A percentile compares a stretch with the other conserved stretches of the same genome.
Conservation (phyloP, 2,797 vertebrate species). For the Muscicapa striata region DNA sequence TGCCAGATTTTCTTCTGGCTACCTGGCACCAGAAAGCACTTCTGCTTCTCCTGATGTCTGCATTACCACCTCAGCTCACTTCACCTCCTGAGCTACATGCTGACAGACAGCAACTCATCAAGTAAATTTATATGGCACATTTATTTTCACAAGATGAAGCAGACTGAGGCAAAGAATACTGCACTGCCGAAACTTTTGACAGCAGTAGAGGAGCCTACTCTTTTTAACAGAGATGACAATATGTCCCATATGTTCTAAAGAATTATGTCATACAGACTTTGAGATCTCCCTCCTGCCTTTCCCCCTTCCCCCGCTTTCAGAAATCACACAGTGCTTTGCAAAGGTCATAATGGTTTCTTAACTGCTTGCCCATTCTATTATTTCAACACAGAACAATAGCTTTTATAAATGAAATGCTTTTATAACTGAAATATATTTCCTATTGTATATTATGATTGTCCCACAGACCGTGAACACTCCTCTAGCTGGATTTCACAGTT, state of each 20-base stretch:
- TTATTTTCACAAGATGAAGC: neutral
- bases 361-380: slow-evolving; percentile 20
- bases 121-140: neutral
- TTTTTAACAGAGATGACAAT: neutral
- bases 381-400: slow-evolving; percentile 33
- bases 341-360: slow-evolving; percentile 36
- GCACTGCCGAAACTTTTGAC: neutral
- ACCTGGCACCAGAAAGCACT: neutral
- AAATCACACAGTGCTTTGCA: neutral
- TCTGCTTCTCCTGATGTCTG: neutral
- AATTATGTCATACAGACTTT: rapidly evolving
- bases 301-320: rapidly evolving
- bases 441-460: slow-evolving; percentile 57
- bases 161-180: neutral
- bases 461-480: slow-evolving; percentile 37
- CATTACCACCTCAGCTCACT: neutral
- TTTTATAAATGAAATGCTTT: neutral
- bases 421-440: slow-evolving; percentile 8
- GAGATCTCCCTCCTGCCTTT: neutral
- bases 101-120: neutral
- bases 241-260: neutral
- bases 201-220: neutral
- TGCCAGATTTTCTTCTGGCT: neutral
- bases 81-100: neutral
- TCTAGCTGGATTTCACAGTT: neutral